Conservation (phyloP, 2,888 invertebrate species). For the Hypomecis atomaria region DNA sequence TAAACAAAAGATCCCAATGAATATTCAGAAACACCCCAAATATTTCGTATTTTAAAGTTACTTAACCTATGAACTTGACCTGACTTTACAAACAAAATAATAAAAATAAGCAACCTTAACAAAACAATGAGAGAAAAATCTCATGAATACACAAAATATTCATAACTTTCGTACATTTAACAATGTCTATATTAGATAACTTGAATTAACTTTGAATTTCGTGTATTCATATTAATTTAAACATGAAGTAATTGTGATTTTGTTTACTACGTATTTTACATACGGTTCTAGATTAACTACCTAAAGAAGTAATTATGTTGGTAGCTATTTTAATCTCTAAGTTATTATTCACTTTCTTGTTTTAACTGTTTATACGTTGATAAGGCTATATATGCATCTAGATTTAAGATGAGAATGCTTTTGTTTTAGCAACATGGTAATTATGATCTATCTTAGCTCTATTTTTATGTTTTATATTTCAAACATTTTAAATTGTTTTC, state of each 20-base stretch:
- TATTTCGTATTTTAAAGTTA: slow-evolving; percentile 27
- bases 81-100: slow-evolving; percentile 19
- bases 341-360: not conserved
- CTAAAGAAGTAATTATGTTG: slow-evolving; percentile 20
- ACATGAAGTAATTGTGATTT: slow-evolving; percentile 25
- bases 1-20: not conserved
- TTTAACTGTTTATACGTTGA: not conserved
- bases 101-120: slow-evolving; percentile 14
- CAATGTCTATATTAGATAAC: slow-evolving; percentile 46
- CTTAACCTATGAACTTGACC: slow-evolving; percentile 24
- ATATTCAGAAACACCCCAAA: slow-evolving; percentile 18
- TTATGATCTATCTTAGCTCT: too few species aligned
- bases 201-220: slow-evolving; percentile 22
- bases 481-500: too few species aligned
- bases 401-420: too few species aligned
- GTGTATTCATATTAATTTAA: slow-evolving; percentile 23
- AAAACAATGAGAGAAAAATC: slow-evolving; percentile 33
- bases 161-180: slow-evolving; percentile 33
- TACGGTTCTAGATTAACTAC: slow-evolving; percentile 23
- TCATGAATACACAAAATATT: slow-evolving; percentile 38
- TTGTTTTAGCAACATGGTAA: too few species aligned
- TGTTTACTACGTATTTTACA: slow-evolving; percentile 25
- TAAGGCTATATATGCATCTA: too few species aligned
- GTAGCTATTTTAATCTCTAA: slow-evolving; percentile 12
- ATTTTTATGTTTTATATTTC: too few species aligned